Conservation (phyloP, 2,888 invertebrate genomes). For the Chrysolina haemoptera region DNA sequence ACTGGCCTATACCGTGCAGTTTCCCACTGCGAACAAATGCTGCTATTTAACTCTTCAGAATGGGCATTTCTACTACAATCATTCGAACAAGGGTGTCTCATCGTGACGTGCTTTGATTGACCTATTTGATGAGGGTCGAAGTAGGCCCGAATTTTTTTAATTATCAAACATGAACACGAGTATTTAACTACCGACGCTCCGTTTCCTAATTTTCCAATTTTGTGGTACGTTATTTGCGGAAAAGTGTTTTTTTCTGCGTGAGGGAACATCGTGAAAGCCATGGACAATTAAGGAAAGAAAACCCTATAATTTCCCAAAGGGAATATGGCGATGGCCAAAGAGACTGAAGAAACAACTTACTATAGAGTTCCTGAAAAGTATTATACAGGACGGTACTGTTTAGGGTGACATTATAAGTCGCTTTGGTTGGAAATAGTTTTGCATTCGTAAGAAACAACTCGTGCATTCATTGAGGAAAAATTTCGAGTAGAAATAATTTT, state of each 20-base stretch:
- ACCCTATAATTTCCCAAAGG: neutral
- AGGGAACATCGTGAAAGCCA: neutral
- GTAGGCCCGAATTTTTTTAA: slow-evolving; percentile 11
- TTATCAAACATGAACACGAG: slow-evolving; percentile 4
- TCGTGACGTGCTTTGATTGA: slow-evolving; percentile 5
- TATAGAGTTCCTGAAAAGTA: no score
- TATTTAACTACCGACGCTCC: neutral
- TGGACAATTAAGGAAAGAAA: neutral
- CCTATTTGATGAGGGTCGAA: slow-evolving; percentile 10
- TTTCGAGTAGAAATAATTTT: no score
- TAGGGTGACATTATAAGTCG: no score
- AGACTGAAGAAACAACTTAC: no score
- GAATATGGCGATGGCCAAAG: no score
- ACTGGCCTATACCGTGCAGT: slow-evolving; percentile 35
- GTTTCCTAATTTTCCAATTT: slow-evolving; percentile 3
- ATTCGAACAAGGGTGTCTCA: slow-evolving; percentile 17
- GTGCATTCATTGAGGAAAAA: no score
- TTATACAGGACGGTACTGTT: no score
- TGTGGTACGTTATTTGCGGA: neutral
- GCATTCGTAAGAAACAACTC: no score
- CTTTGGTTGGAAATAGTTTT: no score
- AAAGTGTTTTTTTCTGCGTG: slow-evolving; percentile 6
- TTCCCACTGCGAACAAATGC: slow-evolving; percentile 35
- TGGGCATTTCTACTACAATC: slow-evolving; percentile 27
- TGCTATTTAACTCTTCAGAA: slow-evolving; percentile 32